phyloP scores from a whole-genome alignment of 2,888 invertebrate genomes.

The Oxyteleia sp. region DNA sequence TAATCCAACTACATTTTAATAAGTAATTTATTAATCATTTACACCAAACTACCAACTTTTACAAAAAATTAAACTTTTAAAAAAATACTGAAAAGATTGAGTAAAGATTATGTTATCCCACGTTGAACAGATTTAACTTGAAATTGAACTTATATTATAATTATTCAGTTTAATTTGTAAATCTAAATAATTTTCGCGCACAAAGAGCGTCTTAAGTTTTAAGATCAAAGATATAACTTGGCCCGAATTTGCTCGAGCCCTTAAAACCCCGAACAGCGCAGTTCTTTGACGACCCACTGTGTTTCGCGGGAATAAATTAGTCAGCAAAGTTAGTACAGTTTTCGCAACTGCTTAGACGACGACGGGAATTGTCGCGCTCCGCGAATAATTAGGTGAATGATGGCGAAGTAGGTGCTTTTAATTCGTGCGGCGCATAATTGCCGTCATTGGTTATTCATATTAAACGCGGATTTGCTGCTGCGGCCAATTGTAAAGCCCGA shows the following conservation, averaged over 20 bases:
- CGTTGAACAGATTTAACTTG: background rate
- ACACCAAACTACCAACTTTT: too few relatives aligned
- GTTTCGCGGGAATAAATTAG: slow-evolving; percentile 17
- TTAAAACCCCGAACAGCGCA: background rate
- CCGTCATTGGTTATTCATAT: slow-evolving; percentile 59
- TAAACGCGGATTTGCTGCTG: slow-evolving; percentile 38
- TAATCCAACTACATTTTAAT: too few relatives aligned
- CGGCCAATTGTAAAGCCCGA: slow-evolving; percentile 26
- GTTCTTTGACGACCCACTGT: slow-evolving; percentile 1
- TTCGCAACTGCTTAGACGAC: slow-evolving; percentile 36
- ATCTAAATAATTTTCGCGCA: background rate
- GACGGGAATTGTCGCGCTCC: slow-evolving; percentile 47
- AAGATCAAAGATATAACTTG: slow-evolving; percentile 4
- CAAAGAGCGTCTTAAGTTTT: slow-evolving; percentile 4
- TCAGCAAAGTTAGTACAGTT: slow-evolving; percentile 29
- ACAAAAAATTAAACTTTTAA: too few relatives aligned
- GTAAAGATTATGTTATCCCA: too few relatives aligned
- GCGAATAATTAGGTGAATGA: slow-evolving; percentile 66
- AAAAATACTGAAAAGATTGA: too few relatives aligned
- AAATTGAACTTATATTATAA: background rate
- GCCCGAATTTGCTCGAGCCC: background rate
- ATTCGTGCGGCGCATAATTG: slow-evolving; percentile 55
- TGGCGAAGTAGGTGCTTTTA: slow-evolving; percentile 61
- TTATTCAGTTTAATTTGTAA: background rate
- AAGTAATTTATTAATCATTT: too few relatives aligned